phyloP scores from a whole-genome alignment of 2,888 invertebrate species.

The Drosophila neotestacea region DNA sequence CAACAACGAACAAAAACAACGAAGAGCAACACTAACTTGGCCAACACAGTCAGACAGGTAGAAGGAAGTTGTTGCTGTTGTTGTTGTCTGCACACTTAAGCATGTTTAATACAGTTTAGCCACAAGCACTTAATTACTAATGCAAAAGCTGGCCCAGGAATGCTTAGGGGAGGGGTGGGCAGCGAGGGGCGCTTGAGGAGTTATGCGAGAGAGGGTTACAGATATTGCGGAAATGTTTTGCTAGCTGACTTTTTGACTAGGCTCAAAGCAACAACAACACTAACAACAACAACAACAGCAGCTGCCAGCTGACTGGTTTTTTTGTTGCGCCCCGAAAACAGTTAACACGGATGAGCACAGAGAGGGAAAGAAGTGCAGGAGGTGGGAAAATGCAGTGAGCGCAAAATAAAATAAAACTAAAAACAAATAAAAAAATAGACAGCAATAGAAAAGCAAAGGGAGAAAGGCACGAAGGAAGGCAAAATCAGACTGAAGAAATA shows the following conservation, averaged over 20 bases:
- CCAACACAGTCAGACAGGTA: slow-evolving; percentile 44
- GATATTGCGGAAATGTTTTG: slow-evolving; percentile 78
- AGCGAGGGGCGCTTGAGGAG: slow-evolving; percentile 9
- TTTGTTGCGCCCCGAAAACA: slow-evolving; percentile 18
- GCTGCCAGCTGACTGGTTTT: slow-evolving; percentile 51
- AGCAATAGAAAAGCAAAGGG: background rate
- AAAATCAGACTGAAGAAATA: background rate
- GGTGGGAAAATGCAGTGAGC: background rate
- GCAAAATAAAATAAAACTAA: slow-evolving; percentile 6
- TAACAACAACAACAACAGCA: slow-evolving; percentile 12
- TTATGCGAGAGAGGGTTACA: slow-evolving; percentile 49
- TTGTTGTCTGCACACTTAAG: slow-evolving; percentile 81
- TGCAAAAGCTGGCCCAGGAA: slow-evolving; percentile 40
- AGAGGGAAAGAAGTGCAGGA: background rate
- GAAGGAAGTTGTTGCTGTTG: slow-evolving; percentile 61
- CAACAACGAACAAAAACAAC: slow-evolving; percentile 19
- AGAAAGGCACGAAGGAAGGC: background rate
- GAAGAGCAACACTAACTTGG: slow-evolving; percentile 31
- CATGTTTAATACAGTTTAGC: slow-evolving; percentile 85
- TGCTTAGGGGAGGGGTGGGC: background rate
- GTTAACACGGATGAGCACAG: slow-evolving; percentile 19
- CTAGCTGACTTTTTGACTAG: slow-evolving; percentile 56
- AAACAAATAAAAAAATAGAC: slow-evolving; percentile 4
- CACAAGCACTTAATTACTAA: slow-evolving; percentile 84
- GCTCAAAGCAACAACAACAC: slow-evolving; percentile 4